phyloP scores from a whole-genome alignment of 2,797 vertebrate species.

The Uromys caudimaculatus region DNA sequence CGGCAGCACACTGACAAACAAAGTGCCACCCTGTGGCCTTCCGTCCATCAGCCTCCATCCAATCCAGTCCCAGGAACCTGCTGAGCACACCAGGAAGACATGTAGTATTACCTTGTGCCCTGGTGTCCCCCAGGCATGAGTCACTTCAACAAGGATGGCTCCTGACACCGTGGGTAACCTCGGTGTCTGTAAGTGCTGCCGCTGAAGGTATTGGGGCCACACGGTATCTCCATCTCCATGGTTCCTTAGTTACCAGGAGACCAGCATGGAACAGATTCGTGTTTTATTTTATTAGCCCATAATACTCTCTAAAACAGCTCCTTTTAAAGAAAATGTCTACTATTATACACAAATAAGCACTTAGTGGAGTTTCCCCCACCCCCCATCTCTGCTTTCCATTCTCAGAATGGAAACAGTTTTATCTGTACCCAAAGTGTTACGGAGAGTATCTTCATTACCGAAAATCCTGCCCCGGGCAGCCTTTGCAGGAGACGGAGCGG shows the following conservation, averaged over 20 bases:
- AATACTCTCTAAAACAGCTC: conserved; percentile 34
- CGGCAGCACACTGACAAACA: neutral
- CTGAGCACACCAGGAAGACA: neutral
- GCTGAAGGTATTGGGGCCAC: neutral
- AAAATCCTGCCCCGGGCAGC: neutral
- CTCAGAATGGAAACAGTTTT: conserved; percentile 5
- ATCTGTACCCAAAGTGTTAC: neutral
- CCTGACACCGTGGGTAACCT: fast-evolving
- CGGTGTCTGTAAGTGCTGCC: fast-evolving
- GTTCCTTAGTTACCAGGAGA: conserved; percentile 44
- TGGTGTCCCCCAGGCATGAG: neutral
- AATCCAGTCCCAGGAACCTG: fast-evolving
- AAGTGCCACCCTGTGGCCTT: neutral
- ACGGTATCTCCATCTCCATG: neutral
- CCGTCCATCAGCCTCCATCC: neutral
- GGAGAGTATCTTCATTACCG: conserved; percentile 21
- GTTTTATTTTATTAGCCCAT: conserved; percentile 66
- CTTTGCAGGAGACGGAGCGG: neutral
- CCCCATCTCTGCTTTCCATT: neutral
- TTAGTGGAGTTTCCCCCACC: conserved; percentile 42
- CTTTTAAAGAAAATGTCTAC: conserved; percentile 71
- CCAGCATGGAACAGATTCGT: neutral
- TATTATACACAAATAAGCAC: conserved; percentile 63
- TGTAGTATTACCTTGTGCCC: fast-evolving
- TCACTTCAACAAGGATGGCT: fast-evolving